Evolutionary conservation across 1,140 invertebrate genomes (phyloP), one percentile per base, ranked within the genome.

Genomic region (Cherax quadricarinatus): DNA sequence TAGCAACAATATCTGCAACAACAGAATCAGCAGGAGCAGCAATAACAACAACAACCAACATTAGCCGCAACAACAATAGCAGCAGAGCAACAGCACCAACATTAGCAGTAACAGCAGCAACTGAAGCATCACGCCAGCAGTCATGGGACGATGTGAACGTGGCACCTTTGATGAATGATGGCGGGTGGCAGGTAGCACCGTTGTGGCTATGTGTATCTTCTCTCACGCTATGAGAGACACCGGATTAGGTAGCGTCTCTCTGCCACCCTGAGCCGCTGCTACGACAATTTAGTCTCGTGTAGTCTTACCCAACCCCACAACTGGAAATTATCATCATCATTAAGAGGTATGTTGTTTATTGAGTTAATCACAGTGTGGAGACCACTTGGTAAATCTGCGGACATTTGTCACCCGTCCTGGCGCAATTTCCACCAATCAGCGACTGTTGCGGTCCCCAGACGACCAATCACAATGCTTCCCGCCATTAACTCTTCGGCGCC

Each of bases 311-410:
- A 24, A 48, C 86, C 7, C 75, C 53, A 24, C 70, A 75, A 87
- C 70, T 57, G 30, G 66, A 75, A 53, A 87, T 87, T 75, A 87
- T 87, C 24, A 79, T 48, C 18, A 57, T 84, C 24, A 79, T 78
- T 51, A 84, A 60, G 70, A 78, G 81, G 24, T 57, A 60, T 90
- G 81, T 84, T 90, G 89, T 90, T 62, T 85, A 85, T 85, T 16
- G 51, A 90, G 81, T 90, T 78, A 85, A 85, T 90, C 89, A 90
- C 21, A 41, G 89, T 62, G 70, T 48, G 60, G 82, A 70, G 57
- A 57, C 81, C 83, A 85, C 82, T 70, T 85, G 66, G 21, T 78
- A 66, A 60, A 85, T 90, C 51, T 49, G 80, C 49, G 14, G 82
- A 53, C 89, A 85, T 90, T 85, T 90, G 89, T 90, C 89, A 53